Percentiles rank a stretch among this genome's conserved stretches.
Conservation (phyloP, 1,140 invertebrate species). For the Pachyrhynchus sulphureomaculatus region DNA sequence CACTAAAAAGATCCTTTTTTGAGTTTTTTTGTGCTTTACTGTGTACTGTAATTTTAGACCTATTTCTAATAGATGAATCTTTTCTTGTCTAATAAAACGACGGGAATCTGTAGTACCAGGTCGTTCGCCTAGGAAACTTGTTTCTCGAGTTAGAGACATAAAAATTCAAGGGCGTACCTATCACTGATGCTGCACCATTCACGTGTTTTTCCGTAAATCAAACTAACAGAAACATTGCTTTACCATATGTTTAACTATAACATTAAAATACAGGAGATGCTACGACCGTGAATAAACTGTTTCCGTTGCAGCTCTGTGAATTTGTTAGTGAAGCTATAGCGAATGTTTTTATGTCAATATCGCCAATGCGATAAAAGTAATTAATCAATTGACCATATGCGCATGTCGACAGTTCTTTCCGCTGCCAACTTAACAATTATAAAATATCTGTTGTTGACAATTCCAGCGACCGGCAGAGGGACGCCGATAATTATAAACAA, state of each 20-base stretch:
- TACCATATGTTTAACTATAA: background rate
- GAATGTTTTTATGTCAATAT: too few species aligned
- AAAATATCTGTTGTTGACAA: too few species aligned
- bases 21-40: background rate
- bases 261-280: background rate
- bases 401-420: too few species aligned
- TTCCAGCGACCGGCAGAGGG: too few species aligned
- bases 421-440: too few species aligned
- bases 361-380: too few species aligned
- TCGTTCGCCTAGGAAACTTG: slow-evolving; percentile 33
- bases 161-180: slow-evolving; percentile 30
- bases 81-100: slow-evolving; percentile 26
- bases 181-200: slow-evolving; percentile 21
- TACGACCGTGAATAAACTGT: too few species aligned
- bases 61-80: slow-evolving; percentile 18
- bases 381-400: too few species aligned
- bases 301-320: too few species aligned
- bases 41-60: slow-evolving; percentile 2
- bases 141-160: slow-evolving; percentile 27
- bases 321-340: too few species aligned
- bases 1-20: too few species aligned
- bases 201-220: slow-evolving; percentile 24
- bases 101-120: slow-evolving; percentile 25
- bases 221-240: background rate
- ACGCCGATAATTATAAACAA: too few species aligned